These are phyloP conservation scores for Drosophila vallismaia DNA, from an alignment of 2,888 invertebrate genomes.

Conservation along the genomic window DNA sequence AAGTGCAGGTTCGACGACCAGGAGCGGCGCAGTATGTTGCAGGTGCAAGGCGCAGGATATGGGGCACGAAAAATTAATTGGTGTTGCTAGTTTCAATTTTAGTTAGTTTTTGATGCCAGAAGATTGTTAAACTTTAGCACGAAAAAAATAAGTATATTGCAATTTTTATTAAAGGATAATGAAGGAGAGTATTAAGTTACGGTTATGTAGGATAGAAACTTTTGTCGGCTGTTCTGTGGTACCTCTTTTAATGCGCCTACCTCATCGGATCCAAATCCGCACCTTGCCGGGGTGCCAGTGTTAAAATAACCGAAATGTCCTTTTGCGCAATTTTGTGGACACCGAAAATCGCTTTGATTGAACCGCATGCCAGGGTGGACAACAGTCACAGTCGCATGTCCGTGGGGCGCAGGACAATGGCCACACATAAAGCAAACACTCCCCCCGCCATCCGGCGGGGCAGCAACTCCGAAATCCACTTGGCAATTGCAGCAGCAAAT, in stretches of 20 bases:
- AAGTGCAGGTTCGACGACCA: conserved; percentile 49
- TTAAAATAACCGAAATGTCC: conserved; percentile 80
- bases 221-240: not conserved
- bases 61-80: not conserved
- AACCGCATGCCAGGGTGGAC: conserved; percentile 71
- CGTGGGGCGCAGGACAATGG: conserved; percentile 66
- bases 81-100: too few species aligned
- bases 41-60: not conserved
- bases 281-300: conserved; percentile 44
- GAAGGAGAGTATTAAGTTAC: too few species aligned
- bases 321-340: conserved; percentile 80
- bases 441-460: conserved; percentile 27
- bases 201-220: too few species aligned
- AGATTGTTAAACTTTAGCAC: too few species aligned
- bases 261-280: conserved; percentile 10
- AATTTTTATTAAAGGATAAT: too few species aligned
- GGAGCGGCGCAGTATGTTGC: conserved; percentile 6
- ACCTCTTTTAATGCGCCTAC: not conserved
- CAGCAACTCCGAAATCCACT: conserved; percentile 63
- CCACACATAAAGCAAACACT: conserved; percentile 78
- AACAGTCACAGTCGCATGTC: conserved; percentile 43
- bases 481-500: conserved; percentile 73
- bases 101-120: too few species aligned
- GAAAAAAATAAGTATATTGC: too few species aligned
- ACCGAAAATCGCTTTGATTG: conserved; percentile 81